phyloP scores from a whole-genome alignment of 2,797 vertebrate genomes.

The Pangasius macronema region DNA sequence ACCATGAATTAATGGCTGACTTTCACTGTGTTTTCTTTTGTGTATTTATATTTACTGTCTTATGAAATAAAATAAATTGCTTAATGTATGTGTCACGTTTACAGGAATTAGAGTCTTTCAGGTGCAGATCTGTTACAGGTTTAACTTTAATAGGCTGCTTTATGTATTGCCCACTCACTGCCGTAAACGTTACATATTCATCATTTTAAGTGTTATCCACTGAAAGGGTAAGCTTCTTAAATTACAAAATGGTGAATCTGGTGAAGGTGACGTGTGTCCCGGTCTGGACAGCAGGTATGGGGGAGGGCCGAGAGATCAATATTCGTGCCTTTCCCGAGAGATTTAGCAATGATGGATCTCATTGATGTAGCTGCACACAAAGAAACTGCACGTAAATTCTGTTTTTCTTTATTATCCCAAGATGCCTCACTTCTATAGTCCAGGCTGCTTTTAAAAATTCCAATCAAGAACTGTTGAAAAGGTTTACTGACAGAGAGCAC shows the following conservation, averaged over 20 bases:
- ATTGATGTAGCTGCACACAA: neutral
- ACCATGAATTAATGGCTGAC: constrained; percentile 12
- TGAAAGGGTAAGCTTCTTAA: constrained; percentile 5
- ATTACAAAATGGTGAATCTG: constrained; percentile 17
- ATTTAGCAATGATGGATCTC: constrained; percentile 36
- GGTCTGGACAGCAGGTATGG: constrained; percentile 17
- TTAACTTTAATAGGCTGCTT: neutral
- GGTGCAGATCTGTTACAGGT: neutral
- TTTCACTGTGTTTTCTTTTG: constrained; percentile 43
- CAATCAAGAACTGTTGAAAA: neutral
- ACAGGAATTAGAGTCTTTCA: neutral
- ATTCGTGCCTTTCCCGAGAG: constrained; percentile 29
- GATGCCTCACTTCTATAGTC: neutral
- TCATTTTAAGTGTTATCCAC: neutral
- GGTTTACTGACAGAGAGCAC: neutral
- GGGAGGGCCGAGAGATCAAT: constrained; percentile 46
- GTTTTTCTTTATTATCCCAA: neutral
- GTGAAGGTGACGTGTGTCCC: constrained; percentile 5
- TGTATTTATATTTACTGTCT: constrained; percentile 56
- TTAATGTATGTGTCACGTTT: neutral
- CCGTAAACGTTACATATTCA: constrained; percentile 5
- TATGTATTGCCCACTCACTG: neutral
- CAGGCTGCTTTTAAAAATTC: neutral
- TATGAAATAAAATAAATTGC: constrained; percentile 50
- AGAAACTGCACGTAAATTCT: neutral